These are phyloP conservation scores for Perca fluviatilis DNA, from an alignment of 2,113 vertebrate species.

Conservation along the genomic window DNA sequence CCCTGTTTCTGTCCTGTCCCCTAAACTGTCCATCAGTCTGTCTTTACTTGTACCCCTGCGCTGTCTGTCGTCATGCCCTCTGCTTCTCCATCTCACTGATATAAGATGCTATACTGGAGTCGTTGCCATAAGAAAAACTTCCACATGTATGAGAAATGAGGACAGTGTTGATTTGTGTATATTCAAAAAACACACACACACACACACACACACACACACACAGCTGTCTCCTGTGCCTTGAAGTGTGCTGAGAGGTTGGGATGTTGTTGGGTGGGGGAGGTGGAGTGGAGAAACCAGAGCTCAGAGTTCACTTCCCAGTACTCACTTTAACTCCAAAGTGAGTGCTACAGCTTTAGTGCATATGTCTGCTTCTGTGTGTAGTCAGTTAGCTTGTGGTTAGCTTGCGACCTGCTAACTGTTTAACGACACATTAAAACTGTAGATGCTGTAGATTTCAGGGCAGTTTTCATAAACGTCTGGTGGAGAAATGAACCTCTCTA, in stretches of 20 bases:
- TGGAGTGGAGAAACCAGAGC: constrained; percentile 59
- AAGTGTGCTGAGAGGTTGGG: constrained; percentile 48
- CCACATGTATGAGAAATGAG: constrained; percentile 10
- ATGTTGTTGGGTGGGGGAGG: constrained; percentile 55
- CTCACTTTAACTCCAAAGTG: constrained; percentile 16
- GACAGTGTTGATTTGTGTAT: constrained; percentile 7
- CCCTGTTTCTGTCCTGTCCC: background rate
- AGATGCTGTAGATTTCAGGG: constrained; percentile 38
- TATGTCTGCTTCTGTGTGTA: constrained; percentile 5
- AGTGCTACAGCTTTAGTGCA: background rate
- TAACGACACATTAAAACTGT: background rate
- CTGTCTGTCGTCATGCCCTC: background rate
- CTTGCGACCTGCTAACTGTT: constrained; percentile 5
- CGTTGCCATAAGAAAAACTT: background rate
- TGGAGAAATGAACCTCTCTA: constrained; percentile 60
- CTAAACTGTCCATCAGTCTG: constrained; percentile 23
- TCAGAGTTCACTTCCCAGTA: constrained; percentile 38
- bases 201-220: background rate
- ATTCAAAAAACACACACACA: constrained; percentile 7
- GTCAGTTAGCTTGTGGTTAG: background rate
- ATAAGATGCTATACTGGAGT: background rate
- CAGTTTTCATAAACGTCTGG: background rate
- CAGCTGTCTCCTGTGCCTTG: constrained; percentile 68
- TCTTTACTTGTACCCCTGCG: background rate
- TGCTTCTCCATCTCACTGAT: background rate